Percentiles rank a stretch among this genome's conserved stretches.
phyloP scores from a whole-genome alignment of 2,113 vertebrate genomes.

The Microcebus jonahi region DNA sequence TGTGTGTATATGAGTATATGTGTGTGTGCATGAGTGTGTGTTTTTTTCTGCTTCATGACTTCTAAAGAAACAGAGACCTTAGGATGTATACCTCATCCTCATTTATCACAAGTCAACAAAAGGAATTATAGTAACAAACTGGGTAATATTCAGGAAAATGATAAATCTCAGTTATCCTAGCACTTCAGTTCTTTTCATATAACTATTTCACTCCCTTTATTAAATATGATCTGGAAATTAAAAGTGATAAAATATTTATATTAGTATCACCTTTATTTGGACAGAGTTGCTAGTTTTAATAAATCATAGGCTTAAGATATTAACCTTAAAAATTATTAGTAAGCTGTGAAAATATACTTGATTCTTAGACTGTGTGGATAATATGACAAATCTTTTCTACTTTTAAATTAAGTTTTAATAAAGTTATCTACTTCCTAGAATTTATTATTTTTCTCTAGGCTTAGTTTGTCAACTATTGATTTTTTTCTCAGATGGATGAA shows the following conservation, averaged over 20 bases:
- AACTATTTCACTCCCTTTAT: neutral
- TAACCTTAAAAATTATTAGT: neutral
- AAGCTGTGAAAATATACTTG: constrained; percentile 4
- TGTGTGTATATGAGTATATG: neutral
- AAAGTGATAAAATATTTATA: constrained; percentile 53
- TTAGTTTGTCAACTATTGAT: neutral
- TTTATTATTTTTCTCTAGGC: constrained; percentile 35
- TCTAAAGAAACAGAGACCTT: constrained; percentile 35
- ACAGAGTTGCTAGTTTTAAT: constrained; percentile 35
- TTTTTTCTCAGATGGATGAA: constrained; percentile 36
- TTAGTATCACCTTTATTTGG: constrained; percentile 48
- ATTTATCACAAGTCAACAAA: constrained; percentile 51
- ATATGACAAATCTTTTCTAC: constrained; percentile 27
- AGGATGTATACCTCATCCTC: constrained; percentile 35
- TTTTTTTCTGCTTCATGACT: constrained; percentile 37
- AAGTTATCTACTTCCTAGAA: neutral
- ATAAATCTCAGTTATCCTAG: constrained; percentile 31
- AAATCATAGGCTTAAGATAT: constrained; percentile 20
- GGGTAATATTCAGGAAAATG: neutral
- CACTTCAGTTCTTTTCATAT: constrained; percentile 17
- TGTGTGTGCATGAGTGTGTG: neutral
- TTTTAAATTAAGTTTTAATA: constrained; percentile 56
- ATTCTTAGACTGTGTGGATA: constrained; percentile 36
- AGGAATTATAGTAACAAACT: constrained; percentile 43
- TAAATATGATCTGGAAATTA: constrained; percentile 58